phyloP scores from a whole-genome alignment of 2,888 invertebrate genomes.

The Sussaba pulchella region DNA sequence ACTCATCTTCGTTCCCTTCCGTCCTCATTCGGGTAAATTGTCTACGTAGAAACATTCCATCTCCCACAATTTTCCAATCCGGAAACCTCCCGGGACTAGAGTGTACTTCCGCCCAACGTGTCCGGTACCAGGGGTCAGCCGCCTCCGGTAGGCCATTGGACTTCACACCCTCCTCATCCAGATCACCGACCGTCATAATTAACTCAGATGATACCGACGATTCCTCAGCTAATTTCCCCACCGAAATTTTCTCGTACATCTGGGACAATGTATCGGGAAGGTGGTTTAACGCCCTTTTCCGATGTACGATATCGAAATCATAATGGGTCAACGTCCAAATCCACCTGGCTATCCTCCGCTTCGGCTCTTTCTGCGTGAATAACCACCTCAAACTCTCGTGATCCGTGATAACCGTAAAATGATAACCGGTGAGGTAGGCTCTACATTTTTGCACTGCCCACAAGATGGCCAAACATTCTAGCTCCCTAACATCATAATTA shows the following conservation, averaged over 20 bases:
- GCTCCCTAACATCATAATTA: slow-evolving; percentile 57
- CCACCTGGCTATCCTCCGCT: slow-evolving; percentile 41
- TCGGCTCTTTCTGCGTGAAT: slow-evolving; percentile 21
- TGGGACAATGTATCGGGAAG: background rate
- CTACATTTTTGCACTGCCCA: slow-evolving; percentile 38
- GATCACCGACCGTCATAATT: background rate
- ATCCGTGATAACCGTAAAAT: slow-evolving; percentile 40
- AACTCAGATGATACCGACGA: background rate
- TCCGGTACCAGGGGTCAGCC: background rate
- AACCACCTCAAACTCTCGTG: slow-evolving; percentile 50
- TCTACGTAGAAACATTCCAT: too few relatives aligned
- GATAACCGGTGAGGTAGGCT: slow-evolving; percentile 39
- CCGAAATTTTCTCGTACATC: background rate
- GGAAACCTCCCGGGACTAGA: background rate
- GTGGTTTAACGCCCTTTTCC: background rate
- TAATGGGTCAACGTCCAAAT: slow-evolving; percentile 27
- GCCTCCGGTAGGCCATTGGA: background rate
- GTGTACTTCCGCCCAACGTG: background rate
- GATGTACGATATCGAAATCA: slow-evolving; percentile 30
- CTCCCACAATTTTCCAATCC: background rate
- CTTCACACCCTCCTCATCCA: background rate
- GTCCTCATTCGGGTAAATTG: too few relatives aligned
- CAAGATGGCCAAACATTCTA: slow-evolving; percentile 50
- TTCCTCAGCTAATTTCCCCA: background rate
- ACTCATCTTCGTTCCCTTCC: slow-evolving; percentile 31